A percentile compares a stretch with the other conserved stretches of the same genome.
phyloP scores from a whole-genome alignment of 2,797 vertebrate genomes.

The Xenentodon cancila region DNA sequence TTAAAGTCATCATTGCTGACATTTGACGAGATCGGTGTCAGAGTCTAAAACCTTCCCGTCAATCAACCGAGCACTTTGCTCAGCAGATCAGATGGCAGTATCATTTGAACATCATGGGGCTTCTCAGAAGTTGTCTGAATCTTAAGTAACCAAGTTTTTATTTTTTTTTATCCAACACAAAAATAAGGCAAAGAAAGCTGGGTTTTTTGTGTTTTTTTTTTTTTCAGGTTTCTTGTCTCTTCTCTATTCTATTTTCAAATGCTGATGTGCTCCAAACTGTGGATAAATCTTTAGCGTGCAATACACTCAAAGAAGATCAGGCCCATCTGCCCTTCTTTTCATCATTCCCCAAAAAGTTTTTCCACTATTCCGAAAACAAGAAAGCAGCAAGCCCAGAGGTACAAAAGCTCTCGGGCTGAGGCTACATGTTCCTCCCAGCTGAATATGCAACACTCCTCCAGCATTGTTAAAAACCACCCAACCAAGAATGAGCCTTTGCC shows the following conservation, averaged over 20 bases:
- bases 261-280: slow-evolving; percentile 15
- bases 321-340: slow-evolving; percentile 10
- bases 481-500: slow-evolving; percentile 76
- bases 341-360: slow-evolving; percentile 34
- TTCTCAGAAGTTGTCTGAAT: slow-evolving; percentile 31
- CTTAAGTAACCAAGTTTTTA: slow-evolving; percentile 39
- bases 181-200: slow-evolving; percentile 10
- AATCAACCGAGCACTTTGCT: slow-evolving; percentile 64
- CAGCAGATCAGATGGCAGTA: slow-evolving; percentile 47
- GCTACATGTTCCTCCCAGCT: slow-evolving; percentile 73
- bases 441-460: slow-evolving; percentile 74
- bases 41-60: slow-evolving; percentile 61
- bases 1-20: slow-evolving; percentile 67
- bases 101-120: slow-evolving; percentile 64
- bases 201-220: too few species aligned
- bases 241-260: slow-evolving; percentile 27
- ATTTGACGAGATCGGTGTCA: slow-evolving; percentile 70
- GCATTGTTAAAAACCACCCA: slow-evolving; percentile 80
- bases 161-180: background rate
- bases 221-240: slow-evolving; percentile 8
- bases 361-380: slow-evolving; percentile 43
- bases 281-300: slow-evolving; percentile 8
- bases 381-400: slow-evolving; percentile 62
- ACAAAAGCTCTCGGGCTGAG: slow-evolving; percentile 63
- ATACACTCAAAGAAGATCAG: slow-evolving; percentile 25